Percentiles rank a stretch among this genome's conserved stretches.
Conservation (phyloP, 2,888 invertebrate species). For the Thymelicus acteon region DNA sequence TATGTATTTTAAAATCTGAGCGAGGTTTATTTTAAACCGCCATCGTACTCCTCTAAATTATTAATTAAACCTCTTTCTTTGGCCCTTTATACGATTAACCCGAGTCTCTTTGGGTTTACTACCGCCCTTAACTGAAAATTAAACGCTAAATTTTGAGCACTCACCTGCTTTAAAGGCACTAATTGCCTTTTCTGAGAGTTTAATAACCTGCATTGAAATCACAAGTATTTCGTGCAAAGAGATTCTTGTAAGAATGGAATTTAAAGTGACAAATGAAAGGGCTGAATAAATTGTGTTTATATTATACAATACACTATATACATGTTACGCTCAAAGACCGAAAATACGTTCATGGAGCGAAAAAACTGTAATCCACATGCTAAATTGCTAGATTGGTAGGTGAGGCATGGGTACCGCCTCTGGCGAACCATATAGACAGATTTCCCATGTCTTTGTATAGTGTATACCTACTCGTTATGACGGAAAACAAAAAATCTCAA, state of each 20-base stretch:
- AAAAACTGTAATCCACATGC: no score
- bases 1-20: slow-evolving; percentile 18
- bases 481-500: no score
- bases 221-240: slow-evolving; percentile 12
- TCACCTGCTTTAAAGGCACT: slow-evolving; percentile 59
- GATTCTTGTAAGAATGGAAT: not conserved
- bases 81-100: slow-evolving; percentile 56
- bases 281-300: not conserved
- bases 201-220: slow-evolving; percentile 47
- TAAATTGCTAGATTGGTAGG: no score
- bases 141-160: slow-evolving; percentile 60
- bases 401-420: no score
- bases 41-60: slow-evolving; percentile 53
- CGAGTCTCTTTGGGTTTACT: slow-evolving; percentile 62
- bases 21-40: slow-evolving; percentile 14
- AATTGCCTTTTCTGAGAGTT: slow-evolving; percentile 61
- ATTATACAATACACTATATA: no score
- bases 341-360: no score
- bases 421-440: no score
- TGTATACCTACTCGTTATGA: no score
- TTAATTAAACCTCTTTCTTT: slow-evolving; percentile 61
- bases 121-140: slow-evolving; percentile 61
- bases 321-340: no score
- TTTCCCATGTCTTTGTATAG: no score
- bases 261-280: not conserved